These are phyloP conservation scores for Dasypus novemcinctus DNA, from an alignment of 2,113 vertebrate genomes.

Conservation along the genomic window DNA sequence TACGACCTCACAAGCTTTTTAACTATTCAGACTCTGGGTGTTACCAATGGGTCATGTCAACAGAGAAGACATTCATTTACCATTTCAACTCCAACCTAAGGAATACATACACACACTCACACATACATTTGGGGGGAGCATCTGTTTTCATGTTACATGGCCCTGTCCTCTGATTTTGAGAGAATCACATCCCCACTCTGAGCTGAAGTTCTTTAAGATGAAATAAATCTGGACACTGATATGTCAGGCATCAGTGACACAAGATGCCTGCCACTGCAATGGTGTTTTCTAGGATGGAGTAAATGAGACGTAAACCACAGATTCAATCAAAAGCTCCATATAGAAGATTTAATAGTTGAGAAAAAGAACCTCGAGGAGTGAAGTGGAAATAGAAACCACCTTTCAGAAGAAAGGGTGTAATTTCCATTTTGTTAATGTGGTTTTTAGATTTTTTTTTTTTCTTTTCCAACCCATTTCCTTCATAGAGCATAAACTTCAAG, in stretches of 20 bases:
- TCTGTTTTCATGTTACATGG: neutral
- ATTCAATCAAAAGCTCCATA: neutral
- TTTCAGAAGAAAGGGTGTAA: neutral
- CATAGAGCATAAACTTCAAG: neutral
- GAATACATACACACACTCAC: neutral
- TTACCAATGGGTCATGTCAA: neutral
- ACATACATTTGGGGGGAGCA: neutral
- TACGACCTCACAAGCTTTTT: neutral
- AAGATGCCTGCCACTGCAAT: neutral
- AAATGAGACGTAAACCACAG: neutral
- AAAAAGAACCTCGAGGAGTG: neutral
- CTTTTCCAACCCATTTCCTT: neutral
- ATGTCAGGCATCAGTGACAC: neutral
- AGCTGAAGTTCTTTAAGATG: neutral
- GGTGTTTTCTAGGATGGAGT: accelerated
- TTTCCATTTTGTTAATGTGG: neutral
- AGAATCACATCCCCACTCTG: neutral
- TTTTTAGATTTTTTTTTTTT: neutral
- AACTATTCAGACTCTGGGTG: neutral
- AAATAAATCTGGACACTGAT: neutral
- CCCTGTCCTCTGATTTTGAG: neutral
- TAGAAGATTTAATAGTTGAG: slow-evolving; percentile 34
- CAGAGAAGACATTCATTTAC: neutral
- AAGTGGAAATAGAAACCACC: neutral
- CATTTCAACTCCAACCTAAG: neutral